Evolutionary conservation across 2,797 vertebrate genomes (phyloP).

Genomic region (Leucoraja ocellata): DNA sequence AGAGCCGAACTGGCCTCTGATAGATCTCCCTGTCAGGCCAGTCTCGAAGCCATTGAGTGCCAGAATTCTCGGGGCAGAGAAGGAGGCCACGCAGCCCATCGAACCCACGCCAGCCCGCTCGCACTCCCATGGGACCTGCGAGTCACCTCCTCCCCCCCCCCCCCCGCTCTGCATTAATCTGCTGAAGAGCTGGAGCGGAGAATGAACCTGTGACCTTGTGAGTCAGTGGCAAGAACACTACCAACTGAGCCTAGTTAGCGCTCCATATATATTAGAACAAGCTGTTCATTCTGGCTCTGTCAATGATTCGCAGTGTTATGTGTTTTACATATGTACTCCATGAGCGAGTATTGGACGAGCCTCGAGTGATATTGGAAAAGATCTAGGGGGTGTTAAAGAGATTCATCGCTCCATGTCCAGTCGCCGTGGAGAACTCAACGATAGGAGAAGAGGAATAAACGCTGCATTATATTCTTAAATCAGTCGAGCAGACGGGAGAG

Average conservation of each 20-base stretch:
- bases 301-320: background rate
- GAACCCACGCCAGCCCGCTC: no score
- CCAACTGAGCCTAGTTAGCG: conserved; percentile 31
- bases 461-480: background rate
- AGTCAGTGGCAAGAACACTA: conserved; percentile 28
- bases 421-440: background rate
- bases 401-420: conserved; percentile 2
- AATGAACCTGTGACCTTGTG: conserved; percentile 35
- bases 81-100: no score
- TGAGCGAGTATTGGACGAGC: background rate
- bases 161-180: conserved; percentile 14
- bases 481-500: background rate
- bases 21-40: background rate
- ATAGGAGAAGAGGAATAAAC: background rate
- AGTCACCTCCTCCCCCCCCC: background rate
- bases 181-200: conserved; percentile 2
- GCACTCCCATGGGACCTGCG: no score
- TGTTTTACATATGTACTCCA: conserved; percentile 34
- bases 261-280: conserved; percentile 35
- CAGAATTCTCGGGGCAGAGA: no score
- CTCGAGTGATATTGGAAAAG: background rate
- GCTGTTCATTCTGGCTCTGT: conserved; percentile 28
- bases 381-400: conserved; percentile 4
- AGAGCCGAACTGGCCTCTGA: background rate
- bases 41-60: background rate